Evolutionary conservation across 2,797 vertebrate species (phyloP), one percentile per base, ranked within the genome.

Genomic region (Lycodopsis pacificus): DNA sequence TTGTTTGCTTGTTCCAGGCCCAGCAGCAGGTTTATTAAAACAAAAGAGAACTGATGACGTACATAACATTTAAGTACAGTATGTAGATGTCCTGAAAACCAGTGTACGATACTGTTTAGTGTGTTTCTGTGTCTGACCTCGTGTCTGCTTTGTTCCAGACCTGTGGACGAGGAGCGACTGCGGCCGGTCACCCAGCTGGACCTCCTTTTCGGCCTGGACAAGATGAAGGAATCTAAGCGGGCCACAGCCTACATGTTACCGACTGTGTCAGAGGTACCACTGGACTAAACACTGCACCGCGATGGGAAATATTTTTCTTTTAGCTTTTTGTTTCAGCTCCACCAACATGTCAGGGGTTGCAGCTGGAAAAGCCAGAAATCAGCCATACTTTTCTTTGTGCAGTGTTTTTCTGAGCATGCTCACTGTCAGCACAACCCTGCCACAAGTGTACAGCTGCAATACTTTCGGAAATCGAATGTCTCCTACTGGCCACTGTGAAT

Each of bases 161-260:
- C 88, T 3, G 61, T 92, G 68, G 90, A 91, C 13, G 91, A 95
- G 85, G 92, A 93, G 27, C 85, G 86, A 3, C 79, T 96, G 68
- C 89, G 96, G 44, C 95, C 96, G 0, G 90, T 96, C 38, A 95
- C 95, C 17, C 96, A 96, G 85, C 89, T 96, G 65, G 96, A 96
- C 84, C 92, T 96, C 51, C 90, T 96, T 68, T 94, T 96, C 6
- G 95, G 95, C 64, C 87, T 96, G 70, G 95, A 96, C 77, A 96
- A 96, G 88, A 95, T 96, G 96, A 94, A 85, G 66, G 95, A 96
- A 49, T 95, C 96, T 5, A 95, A 95, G 82, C 89, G 54, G 53
- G 95, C 91, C 42, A 92, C 94, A 14, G 85, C 62, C 51, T 62
- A 49, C 17, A 76, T 78, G 79, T 46, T 76, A 22, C 81, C 89